These are phyloP conservation scores for Ypsolopha sequella DNA, from an alignment of 2,888 invertebrate species.

Conservation along the genomic window DNA sequence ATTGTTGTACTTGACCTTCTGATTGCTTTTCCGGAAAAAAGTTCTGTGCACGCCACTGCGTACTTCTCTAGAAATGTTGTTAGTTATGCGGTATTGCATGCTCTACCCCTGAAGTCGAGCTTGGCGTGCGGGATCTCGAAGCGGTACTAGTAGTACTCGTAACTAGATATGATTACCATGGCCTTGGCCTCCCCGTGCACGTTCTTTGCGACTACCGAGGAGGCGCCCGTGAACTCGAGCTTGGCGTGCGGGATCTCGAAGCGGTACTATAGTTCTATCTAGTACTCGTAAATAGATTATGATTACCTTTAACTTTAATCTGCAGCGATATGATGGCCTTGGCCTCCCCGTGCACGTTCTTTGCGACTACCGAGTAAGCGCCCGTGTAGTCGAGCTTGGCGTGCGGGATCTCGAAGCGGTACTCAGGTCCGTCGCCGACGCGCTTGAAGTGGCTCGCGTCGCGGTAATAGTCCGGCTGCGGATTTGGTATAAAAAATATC, in stretches of 20 bases:
- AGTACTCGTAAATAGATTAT: conserved; percentile 13
- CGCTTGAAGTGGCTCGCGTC: conserved; percentile 87
- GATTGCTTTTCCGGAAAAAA: no score
- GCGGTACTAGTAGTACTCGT: conserved; percentile 65
- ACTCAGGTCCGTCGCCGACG: conserved; percentile 82
- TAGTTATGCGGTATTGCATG: no score
- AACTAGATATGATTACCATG: conserved; percentile 31
- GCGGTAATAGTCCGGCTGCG: conserved; percentile 88
- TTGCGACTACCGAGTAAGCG: conserved; percentile 86
- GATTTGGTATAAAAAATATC: no score
- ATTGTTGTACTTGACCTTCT: no score
- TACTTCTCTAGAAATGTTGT: no score
- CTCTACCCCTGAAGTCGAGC: conserved; percentile 88
- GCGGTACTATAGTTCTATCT: conserved; percentile 74
- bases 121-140: conserved; percentile 89
- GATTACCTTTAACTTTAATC: conserved; percentile 83
- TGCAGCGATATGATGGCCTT: conserved; percentile 90
- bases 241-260: conserved; percentile 89
- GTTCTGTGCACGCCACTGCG: no score
- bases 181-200: conserved; percentile 88
- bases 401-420: conserved; percentile 86
- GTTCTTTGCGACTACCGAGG: conserved; percentile 86
- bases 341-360: conserved; percentile 85
- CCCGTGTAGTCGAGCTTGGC: conserved; percentile 90
- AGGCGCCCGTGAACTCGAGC: conserved; percentile 88